phyloP scores from a whole-genome alignment of 2,113 vertebrate species.

The Phoxinus phoxinus region DNA sequence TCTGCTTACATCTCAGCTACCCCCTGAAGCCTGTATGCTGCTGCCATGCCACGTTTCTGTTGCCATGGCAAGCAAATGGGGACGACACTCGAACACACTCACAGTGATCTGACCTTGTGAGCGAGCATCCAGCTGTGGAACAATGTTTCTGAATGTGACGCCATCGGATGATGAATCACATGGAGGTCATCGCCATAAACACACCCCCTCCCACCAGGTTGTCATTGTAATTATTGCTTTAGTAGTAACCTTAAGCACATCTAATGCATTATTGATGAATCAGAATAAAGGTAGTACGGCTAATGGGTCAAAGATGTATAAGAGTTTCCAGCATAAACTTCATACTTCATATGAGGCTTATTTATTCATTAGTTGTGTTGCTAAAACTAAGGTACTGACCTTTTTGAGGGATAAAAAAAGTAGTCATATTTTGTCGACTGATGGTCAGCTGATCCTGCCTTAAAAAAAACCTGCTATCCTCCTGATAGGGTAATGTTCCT shows the following conservation, averaged over 20 bases:
- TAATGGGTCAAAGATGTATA: background rate
- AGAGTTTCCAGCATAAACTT: background rate
- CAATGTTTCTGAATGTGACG: constrained; percentile 50
- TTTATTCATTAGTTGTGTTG: background rate
- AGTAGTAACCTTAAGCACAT: constrained; percentile 50
- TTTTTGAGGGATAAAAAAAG: background rate
- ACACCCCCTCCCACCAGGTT: constrained; percentile 23
- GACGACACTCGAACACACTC: constrained; percentile 57
- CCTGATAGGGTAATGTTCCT: constrained; percentile 35
- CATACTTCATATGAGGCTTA: background rate
- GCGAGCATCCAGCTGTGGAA: constrained; percentile 21
- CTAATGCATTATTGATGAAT: constrained; percentile 56
- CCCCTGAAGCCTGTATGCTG: constrained; percentile 48
- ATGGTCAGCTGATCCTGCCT: background rate
- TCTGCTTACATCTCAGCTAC: constrained; percentile 17
- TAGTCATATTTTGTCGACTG: background rate
- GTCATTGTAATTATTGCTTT: constrained; percentile 70
- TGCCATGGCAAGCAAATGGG: constrained; percentile 70
- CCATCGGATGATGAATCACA: constrained; percentile 51
- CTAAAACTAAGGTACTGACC: background rate
- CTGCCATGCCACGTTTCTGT: constrained; percentile 61
- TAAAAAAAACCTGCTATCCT: background rate
- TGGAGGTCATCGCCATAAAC: constrained; percentile 25
- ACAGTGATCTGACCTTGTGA: constrained; percentile 37
- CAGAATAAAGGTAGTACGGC: constrained; percentile 20